These are phyloP conservation scores for Anoplolepis gracilipes DNA, from an alignment of 1,140 invertebrate species.

Conservation along the genomic window DNA sequence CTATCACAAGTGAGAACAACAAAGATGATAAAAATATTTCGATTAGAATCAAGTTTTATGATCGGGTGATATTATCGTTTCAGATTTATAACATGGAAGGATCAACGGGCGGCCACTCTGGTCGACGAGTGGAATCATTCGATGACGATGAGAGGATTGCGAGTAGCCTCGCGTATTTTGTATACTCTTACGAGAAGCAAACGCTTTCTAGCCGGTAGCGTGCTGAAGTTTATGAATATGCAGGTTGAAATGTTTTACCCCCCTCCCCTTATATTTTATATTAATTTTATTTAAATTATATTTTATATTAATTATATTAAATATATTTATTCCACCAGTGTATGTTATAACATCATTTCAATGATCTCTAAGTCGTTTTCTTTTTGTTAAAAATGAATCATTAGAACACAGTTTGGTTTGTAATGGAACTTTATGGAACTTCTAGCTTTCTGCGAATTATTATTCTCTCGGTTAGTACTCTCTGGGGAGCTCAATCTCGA, in stretches of 20 bases:
- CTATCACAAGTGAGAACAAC: conserved; percentile 90
- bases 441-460: background rate
- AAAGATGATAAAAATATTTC: background rate
- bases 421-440: background rate
- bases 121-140: conserved; percentile 96
- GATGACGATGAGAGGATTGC: conserved; percentile 90
- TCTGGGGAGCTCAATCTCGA: background rate
- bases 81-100: conserved; percentile 98
- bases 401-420: background rate
- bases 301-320: too few relatives aligned
- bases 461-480: background rate
- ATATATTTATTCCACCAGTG: too few relatives aligned
- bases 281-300: too few relatives aligned
- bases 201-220: conserved; percentile 93
- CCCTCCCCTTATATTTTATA: background rate
- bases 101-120: conserved; percentile 92
- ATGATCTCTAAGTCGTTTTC: background rate
- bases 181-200: conserved; percentile 92
- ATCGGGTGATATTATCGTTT: conserved; percentile 44
- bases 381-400: background rate
- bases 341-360: background rate
- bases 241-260: conserved; percentile 87
- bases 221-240: conserved; percentile 92
- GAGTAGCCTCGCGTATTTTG: conserved; percentile 88
- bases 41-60: background rate